Evolutionary conservation across 2,113 vertebrate species (phyloP).

Genomic region (Protomyctophum bolini): DNA sequence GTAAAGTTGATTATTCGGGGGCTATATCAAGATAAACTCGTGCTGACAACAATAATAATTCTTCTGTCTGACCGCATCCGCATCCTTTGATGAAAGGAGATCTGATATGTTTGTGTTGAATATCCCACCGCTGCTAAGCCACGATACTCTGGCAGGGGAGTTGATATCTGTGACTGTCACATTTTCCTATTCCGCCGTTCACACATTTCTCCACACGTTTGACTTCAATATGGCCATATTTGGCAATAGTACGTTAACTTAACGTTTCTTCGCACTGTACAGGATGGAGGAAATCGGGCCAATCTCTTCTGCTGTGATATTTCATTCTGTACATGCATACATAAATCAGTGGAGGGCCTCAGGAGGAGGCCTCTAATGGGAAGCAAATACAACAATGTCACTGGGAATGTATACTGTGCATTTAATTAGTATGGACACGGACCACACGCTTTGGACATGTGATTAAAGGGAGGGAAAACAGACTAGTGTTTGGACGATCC

Average conservation of each 20-base stretch:
- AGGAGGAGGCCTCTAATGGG: slow-evolving; percentile 40
- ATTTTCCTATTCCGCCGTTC: slow-evolving; percentile 19
- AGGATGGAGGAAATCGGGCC: too few species aligned
- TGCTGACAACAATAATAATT: slow-evolving; percentile 57
- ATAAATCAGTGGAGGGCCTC: slow-evolving; percentile 18
- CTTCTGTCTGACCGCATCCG: slow-evolving; percentile 46
- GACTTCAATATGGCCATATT: background rate
- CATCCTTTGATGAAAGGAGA: slow-evolving; percentile 50
- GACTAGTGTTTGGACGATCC: slow-evolving; percentile 36
- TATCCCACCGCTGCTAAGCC: slow-evolving; percentile 26
- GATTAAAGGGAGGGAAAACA: slow-evolving; percentile 53
- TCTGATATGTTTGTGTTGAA: slow-evolving; percentile 40
- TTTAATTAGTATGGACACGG: slow-evolving; percentile 61
- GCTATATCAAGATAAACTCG: slow-evolving; percentile 57
- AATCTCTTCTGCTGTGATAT: too few species aligned
- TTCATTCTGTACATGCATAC: too few species aligned
- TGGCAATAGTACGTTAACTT: background rate
- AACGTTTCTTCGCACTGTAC: too few species aligned
- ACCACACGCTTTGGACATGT: slow-evolving; percentile 50
- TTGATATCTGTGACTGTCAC: slow-evolving; percentile 3
- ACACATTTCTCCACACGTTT: slow-evolving; percentile 23
- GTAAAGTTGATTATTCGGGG: slow-evolving; percentile 38
- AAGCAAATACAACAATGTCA: slow-evolving; percentile 33
- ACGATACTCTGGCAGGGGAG: slow-evolving; percentile 13
- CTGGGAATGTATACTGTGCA: slow-evolving; percentile 26